Evolutionary conservation across 2,888 invertebrate species (phyloP), one percentile per base, ranked within the genome.

Genomic region (Apoda limacodes): DNA sequence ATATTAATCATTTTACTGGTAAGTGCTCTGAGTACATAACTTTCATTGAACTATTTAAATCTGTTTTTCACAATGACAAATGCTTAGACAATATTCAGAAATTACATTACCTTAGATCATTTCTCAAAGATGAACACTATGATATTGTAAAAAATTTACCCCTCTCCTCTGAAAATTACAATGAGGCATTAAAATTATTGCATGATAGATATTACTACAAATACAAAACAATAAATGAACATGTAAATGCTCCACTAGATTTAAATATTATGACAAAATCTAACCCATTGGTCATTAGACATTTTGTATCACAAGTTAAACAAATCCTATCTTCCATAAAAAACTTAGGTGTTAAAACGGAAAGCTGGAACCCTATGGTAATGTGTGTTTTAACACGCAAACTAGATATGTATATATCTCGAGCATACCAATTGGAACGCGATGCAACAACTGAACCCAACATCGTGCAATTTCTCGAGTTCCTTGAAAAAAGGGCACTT

Each of bases 121-220:
- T 22, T 13, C 14, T 42, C 6, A 20, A 10, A 20, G 26, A 23
- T 5, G 35, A 43, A 12, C 34, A 39, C 6, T 29, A 31, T 5
- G 39, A 40, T 23, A 14, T 40, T 2, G 32, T 43, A 2, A 38
- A 40, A 27, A 43, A 43, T 13, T 27, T 44, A 5, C 36, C 41
- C 3, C 9, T 44, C 1, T 10, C 17, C 2, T 5, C 13, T 12
- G 34, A 34, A 2, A 40, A 40, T 11, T 42, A 42, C 13, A 4
- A 11, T 4, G 22, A 36, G 9, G 38, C 34, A 1, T 7, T 36
- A 2, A 7, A 27, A 6, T 7, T 42, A 3, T 19, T 42, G 4
- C 25, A 38, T 4, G 32, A 34, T 4, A 25, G 42, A 14, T 42
- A 38, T 19, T 17, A 34, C 10, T 32, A 42, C 15, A 22, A 31